Base-by-base conservation (phyloP, 2,113 vertebrate genomes). In the Xiphophorus hellerii region DNA sequence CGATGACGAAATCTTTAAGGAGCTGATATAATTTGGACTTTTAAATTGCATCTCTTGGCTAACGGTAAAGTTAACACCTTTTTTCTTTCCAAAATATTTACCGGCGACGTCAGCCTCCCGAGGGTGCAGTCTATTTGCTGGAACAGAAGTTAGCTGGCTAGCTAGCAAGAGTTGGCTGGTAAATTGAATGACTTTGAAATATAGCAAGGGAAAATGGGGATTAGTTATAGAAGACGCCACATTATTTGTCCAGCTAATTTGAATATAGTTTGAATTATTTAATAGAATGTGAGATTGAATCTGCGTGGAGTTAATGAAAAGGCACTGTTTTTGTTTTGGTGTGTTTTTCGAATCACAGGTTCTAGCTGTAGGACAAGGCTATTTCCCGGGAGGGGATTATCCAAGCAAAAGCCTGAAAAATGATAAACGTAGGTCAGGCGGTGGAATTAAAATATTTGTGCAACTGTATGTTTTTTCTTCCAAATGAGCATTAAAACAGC, bases 91-190 rank as follows among this genome's bases (percentile, higher is more conserved):
- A 28, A 85, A 78, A 80, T 88, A 85, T 92, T 87, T 80, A 90
- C 87, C 79, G 75, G 87, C 86, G 78, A 90, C 88, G 86, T 90
- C 84, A 87, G 81, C 87, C 84, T 78, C 81, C 74, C 71, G 3
- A 30, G 74, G 90, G 88, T 77, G 78, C 29, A 73, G 91, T 90
- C 91, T 93, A 92, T 73, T 85, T 90, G 65, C 90, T 92, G 92
- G 88, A 79, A 1, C 17, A 4, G 13, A 62, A 33, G 74, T 85
- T 91, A 88, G 83, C 86, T 63, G 20, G 73, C 28, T 86, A 87
- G 69, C 70, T 14, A 58, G 25, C 8, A n/a, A 7, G 10, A 58
- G 22, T 37, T 63, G 22, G 64, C 25, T 58, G 22, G 76, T 71
- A 83, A 73, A 48, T 65, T 62, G 27, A 44, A 20, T 20, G 20